phyloP scores from a whole-genome alignment of 2,888 invertebrate species.

The Tanytarsus gracilentus region DNA sequence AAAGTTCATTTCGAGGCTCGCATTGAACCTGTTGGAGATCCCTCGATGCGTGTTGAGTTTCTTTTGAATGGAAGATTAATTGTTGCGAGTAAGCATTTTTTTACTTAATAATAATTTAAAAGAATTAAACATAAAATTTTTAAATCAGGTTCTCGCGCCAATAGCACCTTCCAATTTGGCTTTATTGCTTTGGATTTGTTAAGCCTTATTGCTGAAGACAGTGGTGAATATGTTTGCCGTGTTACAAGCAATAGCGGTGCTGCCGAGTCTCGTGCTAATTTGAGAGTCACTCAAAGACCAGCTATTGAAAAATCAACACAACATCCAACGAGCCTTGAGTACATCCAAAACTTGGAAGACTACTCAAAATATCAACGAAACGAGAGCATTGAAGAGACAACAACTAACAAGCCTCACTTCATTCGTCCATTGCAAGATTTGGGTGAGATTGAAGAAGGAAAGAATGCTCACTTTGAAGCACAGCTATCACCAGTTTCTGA shows the following conservation, averaged over 20 bases:
- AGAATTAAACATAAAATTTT: conserved; percentile 9
- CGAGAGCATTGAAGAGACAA: conserved; percentile 73
- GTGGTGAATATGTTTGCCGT: conserved; percentile 84
- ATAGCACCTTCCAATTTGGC: conserved; percentile 93
- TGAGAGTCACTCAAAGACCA: conserved; percentile 71
- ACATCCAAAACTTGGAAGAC: conserved; percentile 84
- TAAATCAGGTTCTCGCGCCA: conserved; percentile 79
- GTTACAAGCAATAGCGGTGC: conserved; percentile 79
- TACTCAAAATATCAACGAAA: conserved; percentile 78
- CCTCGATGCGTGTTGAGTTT: conserved; percentile 95
- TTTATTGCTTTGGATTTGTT: conserved; percentile 90
- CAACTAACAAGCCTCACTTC: conserved; percentile 74
- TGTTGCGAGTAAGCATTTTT: conserved; percentile 68
- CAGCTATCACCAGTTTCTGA: conserved; percentile 87
- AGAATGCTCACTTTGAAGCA: conserved; percentile 88
- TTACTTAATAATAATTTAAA: conserved; percentile 14
- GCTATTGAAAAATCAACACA: conserved; percentile 81
- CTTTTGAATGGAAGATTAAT: conserved; percentile 84
- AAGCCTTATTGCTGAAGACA: conserved; percentile 74
- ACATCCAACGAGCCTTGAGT: conserved; percentile 84
- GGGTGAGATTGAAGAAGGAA: conserved; percentile 79
- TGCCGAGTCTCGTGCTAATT: conserved; percentile 73
- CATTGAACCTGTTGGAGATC: conserved; percentile 94
- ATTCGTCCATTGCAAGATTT: conserved; percentile 79
- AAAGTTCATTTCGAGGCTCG: conserved; percentile 95